Percentiles rank a stretch among this genome's conserved stretches.
Conservation (phyloP, 2,888 invertebrate genomes). For the Sinodicranocentrus sp. region DNA sequence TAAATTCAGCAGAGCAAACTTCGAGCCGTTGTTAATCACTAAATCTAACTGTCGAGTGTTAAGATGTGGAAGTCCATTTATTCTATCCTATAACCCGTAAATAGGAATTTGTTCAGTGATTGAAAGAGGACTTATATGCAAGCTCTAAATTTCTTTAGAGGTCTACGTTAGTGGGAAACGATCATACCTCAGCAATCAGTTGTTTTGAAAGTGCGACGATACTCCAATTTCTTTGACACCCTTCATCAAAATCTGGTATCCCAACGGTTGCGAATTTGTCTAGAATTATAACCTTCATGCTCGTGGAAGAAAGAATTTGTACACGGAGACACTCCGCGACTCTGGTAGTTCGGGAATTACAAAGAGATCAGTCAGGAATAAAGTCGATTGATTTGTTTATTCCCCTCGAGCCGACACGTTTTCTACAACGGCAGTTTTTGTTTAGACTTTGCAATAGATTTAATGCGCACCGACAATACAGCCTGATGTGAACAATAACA, state of each 20-base stretch:
- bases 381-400: too few relatives aligned
- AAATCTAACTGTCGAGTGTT: constrained; percentile 40
- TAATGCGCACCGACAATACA: too few relatives aligned
- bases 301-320: too few relatives aligned
- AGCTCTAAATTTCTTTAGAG: too few relatives aligned
- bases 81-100: constrained; percentile 29
- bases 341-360: too few relatives aligned
- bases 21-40: constrained; percentile 45
- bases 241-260: constrained; percentile 33
- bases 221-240: constrained; percentile 36
- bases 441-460: too few relatives aligned
- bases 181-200: constrained; percentile 39
- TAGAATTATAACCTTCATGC: constrained; percentile 30
- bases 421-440: too few relatives aligned
- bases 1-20: constrained; percentile 33
- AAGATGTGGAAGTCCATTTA: constrained; percentile 30
- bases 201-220: constrained; percentile 37
- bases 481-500: too few relatives aligned
- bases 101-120: background rate
- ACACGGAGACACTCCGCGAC: too few relatives aligned
- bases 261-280: constrained; percentile 59
- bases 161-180: too few relatives aligned
- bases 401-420: too few relatives aligned
- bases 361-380: too few relatives aligned
- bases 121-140: background rate